These are phyloP conservation scores for Hemitrygon akajei DNA, from an alignment of 2,797 vertebrate species.

Conservation along the genomic window DNA sequence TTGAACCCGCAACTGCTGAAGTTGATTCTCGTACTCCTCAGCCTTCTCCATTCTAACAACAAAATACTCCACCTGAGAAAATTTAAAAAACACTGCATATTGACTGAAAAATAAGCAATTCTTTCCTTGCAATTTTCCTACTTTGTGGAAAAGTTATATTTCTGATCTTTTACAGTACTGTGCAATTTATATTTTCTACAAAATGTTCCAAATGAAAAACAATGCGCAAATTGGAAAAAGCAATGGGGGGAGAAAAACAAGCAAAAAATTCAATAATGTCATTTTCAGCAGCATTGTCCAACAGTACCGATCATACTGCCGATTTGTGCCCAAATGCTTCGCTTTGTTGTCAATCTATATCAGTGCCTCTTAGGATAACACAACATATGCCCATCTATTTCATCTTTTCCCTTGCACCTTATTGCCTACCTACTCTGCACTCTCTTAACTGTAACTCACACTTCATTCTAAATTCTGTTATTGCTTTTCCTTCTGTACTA, in stretches of 20 bases:
- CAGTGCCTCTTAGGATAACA: too few species aligned
- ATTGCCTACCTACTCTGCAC: too few species aligned
- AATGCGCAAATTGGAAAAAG: neutral
- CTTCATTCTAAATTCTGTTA: too few species aligned
- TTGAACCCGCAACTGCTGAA: constrained; percentile 54
- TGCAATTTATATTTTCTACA: neutral
- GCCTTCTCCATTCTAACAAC: constrained; percentile 52
- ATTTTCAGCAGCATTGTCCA: neutral
- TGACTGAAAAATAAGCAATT: neutral
- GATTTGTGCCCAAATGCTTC: neutral
- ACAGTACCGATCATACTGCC: neutral
- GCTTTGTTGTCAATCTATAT: neutral
- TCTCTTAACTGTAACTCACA: too few species aligned
- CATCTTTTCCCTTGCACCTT: too few species aligned
- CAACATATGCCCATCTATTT: too few species aligned
- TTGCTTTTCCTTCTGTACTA: too few species aligned
- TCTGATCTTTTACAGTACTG: neutral
- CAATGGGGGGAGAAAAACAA: neutral
- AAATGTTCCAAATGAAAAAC: neutral
- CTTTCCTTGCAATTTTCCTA: neutral
- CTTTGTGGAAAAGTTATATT: neutral
- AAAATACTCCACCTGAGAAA: constrained; percentile 57
- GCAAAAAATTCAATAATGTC: neutral
- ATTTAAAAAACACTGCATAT: neutral
- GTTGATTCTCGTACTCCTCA: constrained; percentile 58